Evolutionary conservation across 2,888 invertebrate genomes (phyloP).

Genomic region (Polydrusus tereticollis): DNA sequence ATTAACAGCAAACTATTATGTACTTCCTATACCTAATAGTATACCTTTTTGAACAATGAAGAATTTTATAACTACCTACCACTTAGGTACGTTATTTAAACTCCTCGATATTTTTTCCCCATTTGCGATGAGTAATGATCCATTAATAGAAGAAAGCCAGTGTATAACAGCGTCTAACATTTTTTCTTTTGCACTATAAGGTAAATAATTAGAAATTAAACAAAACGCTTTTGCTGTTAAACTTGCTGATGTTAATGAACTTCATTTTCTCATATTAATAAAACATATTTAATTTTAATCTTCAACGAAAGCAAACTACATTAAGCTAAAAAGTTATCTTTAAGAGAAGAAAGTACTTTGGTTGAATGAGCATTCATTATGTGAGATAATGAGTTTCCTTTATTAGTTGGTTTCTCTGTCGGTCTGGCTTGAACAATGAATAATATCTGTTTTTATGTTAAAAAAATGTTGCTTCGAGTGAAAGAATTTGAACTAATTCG

Average conservation of each 20-base stretch:
- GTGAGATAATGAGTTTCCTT: constrained; percentile 39
- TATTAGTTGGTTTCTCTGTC: constrained; percentile 15
- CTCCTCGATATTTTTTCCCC: too few species aligned
- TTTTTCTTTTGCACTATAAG: neutral
- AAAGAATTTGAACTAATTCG: neutral
- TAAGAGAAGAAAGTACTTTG: constrained; percentile 41
- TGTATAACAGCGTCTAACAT: neutral
- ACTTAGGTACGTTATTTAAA: too few species aligned
- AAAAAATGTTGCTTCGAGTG: neutral
- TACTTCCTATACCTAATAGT: too few species aligned
- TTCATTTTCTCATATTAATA: constrained; percentile 44
- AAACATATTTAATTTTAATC: constrained; percentile 23
- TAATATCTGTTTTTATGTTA: neutral
- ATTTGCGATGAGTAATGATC: too few species aligned
- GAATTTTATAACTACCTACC: too few species aligned
- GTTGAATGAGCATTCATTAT: constrained; percentile 41
- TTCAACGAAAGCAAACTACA: constrained; percentile 33
- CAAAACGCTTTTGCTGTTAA: constrained; percentile 25
- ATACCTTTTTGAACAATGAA: too few species aligned
- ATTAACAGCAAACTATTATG: too few species aligned
- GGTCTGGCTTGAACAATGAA: neutral
- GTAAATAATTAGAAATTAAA: constrained; percentile 10
- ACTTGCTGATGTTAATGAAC: constrained; percentile 23
- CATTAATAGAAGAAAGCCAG: neutral
- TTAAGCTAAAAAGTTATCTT: constrained; percentile 9